Conservation (phyloP, 2,888 invertebrate species). For the Choreutis nemorana region DNA sequence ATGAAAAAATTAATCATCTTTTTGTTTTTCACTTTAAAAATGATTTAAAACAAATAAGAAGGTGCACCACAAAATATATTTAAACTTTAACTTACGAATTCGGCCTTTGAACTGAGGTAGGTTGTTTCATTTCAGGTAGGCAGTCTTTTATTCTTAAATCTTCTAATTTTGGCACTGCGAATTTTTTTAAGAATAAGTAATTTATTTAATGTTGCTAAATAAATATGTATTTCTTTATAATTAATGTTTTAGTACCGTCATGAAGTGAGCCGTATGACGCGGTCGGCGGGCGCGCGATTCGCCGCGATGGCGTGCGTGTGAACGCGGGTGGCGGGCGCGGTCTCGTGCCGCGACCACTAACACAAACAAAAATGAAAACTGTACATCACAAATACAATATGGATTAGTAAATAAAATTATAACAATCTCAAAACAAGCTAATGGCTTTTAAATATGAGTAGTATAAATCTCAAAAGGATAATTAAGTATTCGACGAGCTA, state of each 20-base stretch:
- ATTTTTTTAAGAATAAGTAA: no score
- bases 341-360: conserved; percentile 69
- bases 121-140: conserved; percentile 56
- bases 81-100: conserved; percentile 62
- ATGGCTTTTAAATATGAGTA: no score
- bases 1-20: no score
- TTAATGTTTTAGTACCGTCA: conserved; percentile 47
- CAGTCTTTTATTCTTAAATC: conserved; percentile 66
- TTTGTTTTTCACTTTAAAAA: no score
- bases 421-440: conserved; percentile 1
- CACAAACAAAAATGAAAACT: conserved; percentile 8
- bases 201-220: not conserved
- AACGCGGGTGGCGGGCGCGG: conserved; percentile 74
- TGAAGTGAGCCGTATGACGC: conserved; percentile 43
- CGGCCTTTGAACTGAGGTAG: conserved; percentile 58
- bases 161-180: conserved; percentile 58
- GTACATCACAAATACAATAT: not conserved
- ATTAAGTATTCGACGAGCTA: no score
- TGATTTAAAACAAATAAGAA: no score
- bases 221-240: not conserved
- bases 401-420: conserved; percentile 3
- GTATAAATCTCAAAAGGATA: no score
- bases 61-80: no score
- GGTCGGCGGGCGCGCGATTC: conserved; percentile 70
- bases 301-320: conserved; percentile 79